These are phyloP conservation scores for Galendromus occidentalis DNA, from an alignment of 1,140 invertebrate species.

Conservation along the genomic window DNA sequence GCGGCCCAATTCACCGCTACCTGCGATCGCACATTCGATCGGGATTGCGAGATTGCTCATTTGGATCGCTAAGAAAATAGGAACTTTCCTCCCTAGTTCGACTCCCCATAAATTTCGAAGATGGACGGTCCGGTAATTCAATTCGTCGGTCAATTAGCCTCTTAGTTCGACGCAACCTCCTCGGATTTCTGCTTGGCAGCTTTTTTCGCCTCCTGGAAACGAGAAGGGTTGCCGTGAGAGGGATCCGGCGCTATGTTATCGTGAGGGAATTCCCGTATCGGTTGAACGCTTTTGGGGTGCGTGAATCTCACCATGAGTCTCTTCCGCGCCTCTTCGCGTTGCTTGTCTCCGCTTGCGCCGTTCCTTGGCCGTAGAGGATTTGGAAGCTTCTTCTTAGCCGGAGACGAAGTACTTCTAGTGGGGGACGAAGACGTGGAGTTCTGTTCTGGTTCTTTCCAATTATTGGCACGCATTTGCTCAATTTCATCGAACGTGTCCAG, in stretches of 20 bases:
- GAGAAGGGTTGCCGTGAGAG: too few species aligned
- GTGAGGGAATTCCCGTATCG: background rate
- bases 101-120: too few species aligned
- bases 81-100: too few species aligned
- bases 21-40: too few species aligned
- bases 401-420: background rate
- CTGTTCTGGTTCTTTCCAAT: slow-evolving; percentile 37
- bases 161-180: too few species aligned
- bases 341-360: background rate
- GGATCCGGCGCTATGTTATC: background rate
- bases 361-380: background rate
- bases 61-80: too few species aligned
- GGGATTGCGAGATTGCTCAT: too few species aligned
- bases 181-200: too few species aligned
- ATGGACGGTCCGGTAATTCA: too few species aligned
- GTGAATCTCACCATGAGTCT: background rate
- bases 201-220: too few species aligned
- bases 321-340: background rate
- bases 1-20: too few species aligned
- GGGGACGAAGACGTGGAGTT: background rate
- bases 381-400: slow-evolving; percentile 5
- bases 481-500: slow-evolving; percentile 50
- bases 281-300: background rate
- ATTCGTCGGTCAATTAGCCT: too few species aligned
- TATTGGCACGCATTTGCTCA: slow-evolving; percentile 41